These are phyloP conservation scores for Dromiciops gliroides DNA, from an alignment of 2,113 vertebrate species.

Conservation along the genomic window DNA sequence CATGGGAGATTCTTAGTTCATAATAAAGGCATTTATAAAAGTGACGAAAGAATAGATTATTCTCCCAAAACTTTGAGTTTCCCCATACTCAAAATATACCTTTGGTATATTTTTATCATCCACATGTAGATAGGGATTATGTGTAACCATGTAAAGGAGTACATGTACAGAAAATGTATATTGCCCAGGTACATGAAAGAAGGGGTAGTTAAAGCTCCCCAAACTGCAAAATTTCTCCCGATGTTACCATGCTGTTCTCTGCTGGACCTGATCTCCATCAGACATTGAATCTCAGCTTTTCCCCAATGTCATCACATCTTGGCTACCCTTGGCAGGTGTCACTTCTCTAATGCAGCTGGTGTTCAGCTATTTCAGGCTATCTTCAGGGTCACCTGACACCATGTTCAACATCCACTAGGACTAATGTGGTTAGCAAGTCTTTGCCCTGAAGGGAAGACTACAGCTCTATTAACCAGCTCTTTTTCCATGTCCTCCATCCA, in stretches of 20 bases:
- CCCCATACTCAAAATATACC: not conserved
- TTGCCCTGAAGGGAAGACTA: not conserved
- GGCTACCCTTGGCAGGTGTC: not conserved
- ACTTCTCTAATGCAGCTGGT: not conserved
- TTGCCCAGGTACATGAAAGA: not conserved
- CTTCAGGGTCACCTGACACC: not conserved
- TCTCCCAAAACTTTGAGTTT: not conserved
- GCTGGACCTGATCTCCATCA: not conserved
- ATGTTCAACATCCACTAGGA: not conserved
- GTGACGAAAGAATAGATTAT: not conserved
- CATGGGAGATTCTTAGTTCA: not conserved
- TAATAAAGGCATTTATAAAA: not conserved
- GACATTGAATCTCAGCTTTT: not conserved
- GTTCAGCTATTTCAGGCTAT: not conserved
- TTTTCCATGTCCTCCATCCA: not conserved
- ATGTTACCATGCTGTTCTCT: not conserved
- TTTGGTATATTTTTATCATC: not conserved
- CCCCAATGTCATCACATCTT: not conserved
- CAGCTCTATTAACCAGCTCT: not conserved
- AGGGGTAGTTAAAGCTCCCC: not conserved
- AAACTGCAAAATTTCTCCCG: not conserved
- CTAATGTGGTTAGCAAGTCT: not conserved
- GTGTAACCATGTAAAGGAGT: not conserved
- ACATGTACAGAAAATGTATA: not conserved
- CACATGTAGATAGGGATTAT: not conserved